Percentiles rank a stretch among this genome's conserved stretches.
These are phyloP conservation scores for Toxotes lorentzi DNA, from an alignment of 2,797 vertebrate species.

Conservation along the genomic window DNA sequence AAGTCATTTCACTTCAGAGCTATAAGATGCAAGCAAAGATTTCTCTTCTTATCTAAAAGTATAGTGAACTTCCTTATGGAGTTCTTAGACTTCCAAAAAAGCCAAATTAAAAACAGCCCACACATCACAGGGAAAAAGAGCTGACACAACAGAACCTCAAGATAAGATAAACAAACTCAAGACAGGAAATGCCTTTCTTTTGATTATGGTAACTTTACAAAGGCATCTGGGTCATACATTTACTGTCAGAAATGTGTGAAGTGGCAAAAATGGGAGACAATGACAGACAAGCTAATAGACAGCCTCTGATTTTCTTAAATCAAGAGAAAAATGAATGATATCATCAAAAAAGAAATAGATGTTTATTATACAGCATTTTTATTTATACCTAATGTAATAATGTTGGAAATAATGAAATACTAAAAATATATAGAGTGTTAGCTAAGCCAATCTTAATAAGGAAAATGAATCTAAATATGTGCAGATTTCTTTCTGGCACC, in stretches of 20 bases:
- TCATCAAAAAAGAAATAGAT: not conserved
- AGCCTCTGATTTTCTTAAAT: slow-evolving; percentile 1
- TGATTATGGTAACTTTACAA: not conserved
- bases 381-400: slow-evolving; percentile 9
- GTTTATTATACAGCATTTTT: not conserved
- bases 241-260: not conserved
- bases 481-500: slow-evolving; percentile 13
- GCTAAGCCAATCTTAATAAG: not conserved
- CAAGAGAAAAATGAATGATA: not conserved
- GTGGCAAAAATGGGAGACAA: slow-evolving; percentile 1
- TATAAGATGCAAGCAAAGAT: not conserved
- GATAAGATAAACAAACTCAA: not conserved
- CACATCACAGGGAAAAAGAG: not conserved
- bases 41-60: slow-evolving; percentile 8
- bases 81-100: slow-evolving; percentile 1
- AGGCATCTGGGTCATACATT: not conserved
- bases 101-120: slow-evolving; percentile 1
- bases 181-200: not conserved
- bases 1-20: slow-evolving; percentile 19
- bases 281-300: not conserved
- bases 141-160: not conserved
- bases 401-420: not conserved
- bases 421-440: not conserved
- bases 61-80: not conserved
- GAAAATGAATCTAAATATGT: slow-evolving; percentile 13